Evolutionary conservation across 2,888 invertebrate species (phyloP).

Genomic region (Diogma glabrata): DNA sequence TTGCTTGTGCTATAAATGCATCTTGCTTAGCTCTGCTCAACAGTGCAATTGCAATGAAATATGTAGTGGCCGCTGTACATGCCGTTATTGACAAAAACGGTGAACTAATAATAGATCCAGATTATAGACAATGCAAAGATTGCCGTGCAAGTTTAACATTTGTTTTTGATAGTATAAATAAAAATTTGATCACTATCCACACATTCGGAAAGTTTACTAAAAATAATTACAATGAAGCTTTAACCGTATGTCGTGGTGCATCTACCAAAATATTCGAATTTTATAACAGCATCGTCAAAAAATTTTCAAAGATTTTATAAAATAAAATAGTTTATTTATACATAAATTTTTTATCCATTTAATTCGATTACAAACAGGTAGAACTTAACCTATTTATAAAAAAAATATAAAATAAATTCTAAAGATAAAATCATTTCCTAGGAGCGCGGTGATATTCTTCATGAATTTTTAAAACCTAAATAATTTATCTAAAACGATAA

Average conservation of each 20-base stretch:
- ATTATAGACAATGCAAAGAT: slow-evolving; percentile 38
- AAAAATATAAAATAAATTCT: no score
- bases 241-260: slow-evolving; percentile 52
- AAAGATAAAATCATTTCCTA: no score
- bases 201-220: slow-evolving; percentile 58
- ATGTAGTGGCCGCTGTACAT: slow-evolving; percentile 65
- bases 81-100: slow-evolving; percentile 54
- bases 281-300: slow-evolving; percentile 52
- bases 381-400: no score
- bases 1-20: slow-evolving; percentile 73
- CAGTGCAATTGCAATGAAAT: slow-evolving; percentile 73
- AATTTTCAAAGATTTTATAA: slow-evolving; percentile 36
- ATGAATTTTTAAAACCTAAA: no score
- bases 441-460: no score
- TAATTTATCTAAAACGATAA: no score
- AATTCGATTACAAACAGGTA: no score
- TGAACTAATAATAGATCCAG: slow-evolving; percentile 53
- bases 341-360: no score
- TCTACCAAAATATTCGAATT: slow-evolving; percentile 59
- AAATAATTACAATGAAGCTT: slow-evolving; percentile 52
- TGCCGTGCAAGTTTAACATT: slow-evolving; percentile 55
- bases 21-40: slow-evolving; percentile 71
- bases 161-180: slow-evolving; percentile 57
- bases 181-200: slow-evolving; percentile 48
- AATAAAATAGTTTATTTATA: not conserved